Conservation (phyloP, 1,140 invertebrate genomes). For the Brachystomella parvula region DNA sequence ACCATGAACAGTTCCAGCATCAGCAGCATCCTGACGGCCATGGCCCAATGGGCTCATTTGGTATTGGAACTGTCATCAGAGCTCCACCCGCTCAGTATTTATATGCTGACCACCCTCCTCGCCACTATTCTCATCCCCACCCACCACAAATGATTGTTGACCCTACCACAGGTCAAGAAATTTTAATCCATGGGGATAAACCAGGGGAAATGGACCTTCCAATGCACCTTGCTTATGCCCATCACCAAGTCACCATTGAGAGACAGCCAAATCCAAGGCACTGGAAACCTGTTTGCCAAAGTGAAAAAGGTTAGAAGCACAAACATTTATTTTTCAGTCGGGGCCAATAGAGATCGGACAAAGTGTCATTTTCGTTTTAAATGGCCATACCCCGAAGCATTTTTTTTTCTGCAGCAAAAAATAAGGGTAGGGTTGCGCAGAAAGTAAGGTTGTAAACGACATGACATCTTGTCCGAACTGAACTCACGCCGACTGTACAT, state of each 20-base stretch:
- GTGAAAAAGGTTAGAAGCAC: slow-evolving; percentile 34
- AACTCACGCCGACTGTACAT: too few relatives aligned
- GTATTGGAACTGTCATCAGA: slow-evolving; percentile 20
- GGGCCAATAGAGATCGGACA: not conserved
- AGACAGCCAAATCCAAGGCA: slow-evolving; percentile 34
- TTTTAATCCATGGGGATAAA: not conserved
- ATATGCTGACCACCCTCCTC: slow-evolving; percentile 6
- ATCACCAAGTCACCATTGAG: slow-evolving; percentile 15
- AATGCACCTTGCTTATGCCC: not conserved
- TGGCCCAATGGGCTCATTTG: not conserved
- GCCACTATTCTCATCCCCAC: not conserved
- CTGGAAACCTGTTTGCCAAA: slow-evolving; percentile 28
- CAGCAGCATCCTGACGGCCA: too few relatives aligned
- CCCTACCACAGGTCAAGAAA: not conserved
- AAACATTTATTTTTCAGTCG: not conserved
- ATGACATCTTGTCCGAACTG: too few relatives aligned
- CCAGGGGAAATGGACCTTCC: not conserved
- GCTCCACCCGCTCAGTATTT: slow-evolving; percentile 34
- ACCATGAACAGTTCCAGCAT: too few relatives aligned
- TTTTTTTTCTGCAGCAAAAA: too few relatives aligned
- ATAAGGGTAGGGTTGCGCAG: too few relatives aligned
- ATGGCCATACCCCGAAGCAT: too few relatives aligned
- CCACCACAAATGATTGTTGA: not conserved
- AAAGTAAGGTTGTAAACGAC: too few relatives aligned
- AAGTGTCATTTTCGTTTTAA: too few relatives aligned